These are phyloP conservation scores for Oreochromis spilurus DNA, from an alignment of 2,113 vertebrate species.

Conservation along the genomic window DNA sequence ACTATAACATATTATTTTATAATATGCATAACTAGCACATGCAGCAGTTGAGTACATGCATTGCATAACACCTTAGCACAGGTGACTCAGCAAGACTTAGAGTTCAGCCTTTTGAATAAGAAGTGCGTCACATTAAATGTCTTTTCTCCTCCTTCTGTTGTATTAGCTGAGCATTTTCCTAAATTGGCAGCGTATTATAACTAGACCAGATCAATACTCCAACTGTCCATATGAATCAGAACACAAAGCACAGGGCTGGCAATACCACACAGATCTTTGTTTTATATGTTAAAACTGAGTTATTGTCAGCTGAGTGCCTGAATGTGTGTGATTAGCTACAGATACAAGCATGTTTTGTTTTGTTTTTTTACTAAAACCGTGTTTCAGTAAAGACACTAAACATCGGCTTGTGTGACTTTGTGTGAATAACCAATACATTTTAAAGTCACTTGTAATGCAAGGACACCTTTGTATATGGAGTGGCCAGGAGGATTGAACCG, in stretches of 20 bases:
- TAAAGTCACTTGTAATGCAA: not conserved
- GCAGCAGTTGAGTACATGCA: not conserved
- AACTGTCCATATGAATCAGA: not conserved
- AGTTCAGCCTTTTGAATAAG: not conserved
- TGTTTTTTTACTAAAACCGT: not conserved
- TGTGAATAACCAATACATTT: not conserved
- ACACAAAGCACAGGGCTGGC: not conserved
- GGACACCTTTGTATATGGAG: not conserved
- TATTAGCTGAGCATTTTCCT: not conserved
- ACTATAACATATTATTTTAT: not conserved
- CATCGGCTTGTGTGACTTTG: not conserved
- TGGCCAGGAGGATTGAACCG: not conserved
- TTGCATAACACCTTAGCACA: not conserved
- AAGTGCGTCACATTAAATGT: not conserved
- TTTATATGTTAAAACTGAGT: not conserved
- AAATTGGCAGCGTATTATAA: not conserved
- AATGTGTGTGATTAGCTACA: not conserved
- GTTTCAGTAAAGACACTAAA: not conserved
- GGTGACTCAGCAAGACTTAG: not conserved
- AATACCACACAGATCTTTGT: not conserved
- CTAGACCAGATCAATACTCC: not conserved
- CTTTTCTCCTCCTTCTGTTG: not conserved
- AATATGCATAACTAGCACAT: not conserved
- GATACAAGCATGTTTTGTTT: not conserved
- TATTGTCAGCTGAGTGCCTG: not conserved